phyloP scores from a whole-genome alignment of 2,113 vertebrate species.

The Tor tambroides region DNA sequence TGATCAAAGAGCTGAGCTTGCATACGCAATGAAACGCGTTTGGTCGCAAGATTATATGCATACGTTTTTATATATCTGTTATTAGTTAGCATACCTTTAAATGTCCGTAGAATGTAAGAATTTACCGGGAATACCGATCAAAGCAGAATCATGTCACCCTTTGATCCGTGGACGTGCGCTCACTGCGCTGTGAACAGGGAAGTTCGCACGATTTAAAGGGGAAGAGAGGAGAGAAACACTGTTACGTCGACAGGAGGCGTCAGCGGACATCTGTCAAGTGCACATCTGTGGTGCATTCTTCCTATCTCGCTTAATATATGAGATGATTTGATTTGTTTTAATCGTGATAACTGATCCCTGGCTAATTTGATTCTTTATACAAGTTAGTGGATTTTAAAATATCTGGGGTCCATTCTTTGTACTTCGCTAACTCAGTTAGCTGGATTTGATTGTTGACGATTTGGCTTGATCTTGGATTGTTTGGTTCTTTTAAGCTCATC shows the following conservation, averaged over 20 bases:
- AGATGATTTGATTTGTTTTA: too few relatives aligned
- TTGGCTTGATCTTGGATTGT: too few relatives aligned
- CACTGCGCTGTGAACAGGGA: background rate
- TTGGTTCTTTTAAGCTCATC: too few relatives aligned
- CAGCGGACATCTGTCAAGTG: slow-evolving; percentile 35
- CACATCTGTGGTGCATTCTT: background rate
- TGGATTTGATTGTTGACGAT: too few relatives aligned
- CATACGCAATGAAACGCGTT: background rate
- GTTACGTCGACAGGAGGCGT: background rate
- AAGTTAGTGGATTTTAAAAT: too few relatives aligned
- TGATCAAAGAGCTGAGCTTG: background rate
- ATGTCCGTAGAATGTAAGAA: background rate
- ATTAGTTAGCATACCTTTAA: slow-evolving; percentile 14
- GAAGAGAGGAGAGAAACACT: background rate
- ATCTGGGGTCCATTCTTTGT: too few relatives aligned
- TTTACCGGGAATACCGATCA: background rate
- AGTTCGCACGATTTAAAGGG: slow-evolving; percentile 38
- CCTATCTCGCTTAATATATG: too few relatives aligned
- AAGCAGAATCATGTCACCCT: background rate
- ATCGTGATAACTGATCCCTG: too few relatives aligned
- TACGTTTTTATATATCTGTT: too few relatives aligned
- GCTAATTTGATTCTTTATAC: too few relatives aligned
- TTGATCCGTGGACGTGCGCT: background rate
- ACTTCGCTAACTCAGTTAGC: too few relatives aligned
- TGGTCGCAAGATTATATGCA: background rate